These are phyloP conservation scores for Idaea dimidiata DNA, from an alignment of 2,888 invertebrate species.

Conservation along the genomic window DNA sequence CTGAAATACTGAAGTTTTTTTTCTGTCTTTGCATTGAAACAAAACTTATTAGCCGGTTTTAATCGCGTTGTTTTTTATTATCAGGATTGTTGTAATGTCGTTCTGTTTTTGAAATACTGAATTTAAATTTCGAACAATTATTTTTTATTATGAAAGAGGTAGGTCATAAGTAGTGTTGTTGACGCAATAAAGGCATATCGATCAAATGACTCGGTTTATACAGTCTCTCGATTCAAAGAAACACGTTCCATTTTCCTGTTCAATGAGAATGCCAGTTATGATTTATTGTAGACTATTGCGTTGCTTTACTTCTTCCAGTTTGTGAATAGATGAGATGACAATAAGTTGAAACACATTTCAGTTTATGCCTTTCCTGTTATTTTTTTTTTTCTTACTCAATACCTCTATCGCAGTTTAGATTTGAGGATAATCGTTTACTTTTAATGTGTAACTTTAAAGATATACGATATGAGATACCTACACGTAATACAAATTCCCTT, in stretches of 20 bases:
- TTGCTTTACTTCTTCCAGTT: slow-evolving; percentile 23
- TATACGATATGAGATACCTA: too few relatives aligned
- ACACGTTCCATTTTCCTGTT: slow-evolving; percentile 68
- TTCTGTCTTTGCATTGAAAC: too few relatives aligned
- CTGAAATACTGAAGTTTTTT: not conserved
- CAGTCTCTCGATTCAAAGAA: slow-evolving; percentile 42
- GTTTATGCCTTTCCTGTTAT: not conserved
- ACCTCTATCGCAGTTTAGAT: too few relatives aligned
- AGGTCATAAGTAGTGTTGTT: slow-evolving; percentile 10
- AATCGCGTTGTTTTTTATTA: too few relatives aligned
- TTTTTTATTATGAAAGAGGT: not conserved
- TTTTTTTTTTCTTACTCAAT: too few relatives aligned
- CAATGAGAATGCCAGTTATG: slow-evolving; percentile 60
- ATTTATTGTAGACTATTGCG: slow-evolving; percentile 45
- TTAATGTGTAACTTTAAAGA: too few relatives aligned
- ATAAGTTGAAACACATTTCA: not conserved
- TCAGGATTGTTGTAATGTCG: too few relatives aligned
- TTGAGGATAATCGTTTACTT: too few relatives aligned
- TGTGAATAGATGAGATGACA: slow-evolving; percentile 10
- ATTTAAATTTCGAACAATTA: not conserved
- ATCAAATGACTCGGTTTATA: slow-evolving; percentile 34
- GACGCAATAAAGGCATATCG: slow-evolving; percentile 38
- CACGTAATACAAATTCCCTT: too few relatives aligned
- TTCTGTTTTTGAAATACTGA: not conserved
- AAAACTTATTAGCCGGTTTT: too few relatives aligned